phyloP scores from a whole-genome alignment of 1,140 invertebrate species.

The Drosophila fuyamai region DNA sequence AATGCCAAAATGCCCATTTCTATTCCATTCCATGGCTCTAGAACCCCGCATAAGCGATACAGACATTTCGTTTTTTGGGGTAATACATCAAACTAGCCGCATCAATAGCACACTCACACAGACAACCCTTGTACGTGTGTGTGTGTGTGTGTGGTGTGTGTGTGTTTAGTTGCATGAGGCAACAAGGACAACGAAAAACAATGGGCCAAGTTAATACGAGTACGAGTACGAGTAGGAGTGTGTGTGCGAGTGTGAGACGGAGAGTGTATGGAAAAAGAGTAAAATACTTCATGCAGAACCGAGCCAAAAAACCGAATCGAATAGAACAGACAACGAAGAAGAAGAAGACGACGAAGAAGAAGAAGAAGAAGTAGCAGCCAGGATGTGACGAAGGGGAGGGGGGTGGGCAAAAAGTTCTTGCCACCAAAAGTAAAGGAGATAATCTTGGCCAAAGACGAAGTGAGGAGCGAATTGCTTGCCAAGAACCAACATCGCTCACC shows the following conservation, averaged over 20 bases:
- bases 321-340: slow-evolving; percentile 47
- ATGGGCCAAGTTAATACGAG: slow-evolving; percentile 71
- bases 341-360: slow-evolving; percentile 7
- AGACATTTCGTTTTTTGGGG: slow-evolving; percentile 83
- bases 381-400: background rate
- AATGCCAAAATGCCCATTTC: slow-evolving; percentile 84
- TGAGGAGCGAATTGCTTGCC: slow-evolving; percentile 58
- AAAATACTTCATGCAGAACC: slow-evolving; percentile 81
- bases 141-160: slow-evolving; percentile 28
- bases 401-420: slow-evolving; percentile 67
- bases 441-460: slow-evolving; percentile 73
- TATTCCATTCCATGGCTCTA: slow-evolving; percentile 68
- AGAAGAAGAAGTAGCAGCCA: slow-evolving; percentile 12
- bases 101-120: slow-evolving; percentile 77
- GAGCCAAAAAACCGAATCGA: slow-evolving; percentile 70
- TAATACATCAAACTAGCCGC: slow-evolving; percentile 84
- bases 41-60: slow-evolving; percentile 82
- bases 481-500: slow-evolving; percentile 55
- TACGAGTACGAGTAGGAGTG: background rate
- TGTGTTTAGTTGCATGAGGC: slow-evolving; percentile 73
- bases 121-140: slow-evolving; percentile 16
- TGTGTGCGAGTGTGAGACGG: slow-evolving; percentile 40
- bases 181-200: slow-evolving; percentile 77
- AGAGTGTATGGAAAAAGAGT: slow-evolving; percentile 74
- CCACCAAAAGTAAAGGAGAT: slow-evolving; percentile 82